A percentile compares a stretch with the other conserved stretches of the same genome.
phyloP scores from a whole-genome alignment of 2,113 vertebrate species.

The Nycticorax nycticorax region DNA sequence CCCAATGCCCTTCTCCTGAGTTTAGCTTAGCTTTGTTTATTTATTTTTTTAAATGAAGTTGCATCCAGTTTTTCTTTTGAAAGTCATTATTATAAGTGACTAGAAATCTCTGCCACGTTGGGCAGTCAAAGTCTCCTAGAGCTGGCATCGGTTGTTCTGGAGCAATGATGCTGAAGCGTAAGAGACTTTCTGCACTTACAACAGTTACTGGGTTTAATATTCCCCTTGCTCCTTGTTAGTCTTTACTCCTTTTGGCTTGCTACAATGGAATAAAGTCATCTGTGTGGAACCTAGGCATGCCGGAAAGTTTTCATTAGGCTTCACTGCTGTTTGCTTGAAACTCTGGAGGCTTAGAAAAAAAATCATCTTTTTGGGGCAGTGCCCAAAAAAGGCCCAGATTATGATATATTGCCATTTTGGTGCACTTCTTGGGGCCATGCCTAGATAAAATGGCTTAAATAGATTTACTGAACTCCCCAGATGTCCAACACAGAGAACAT shows the following conservation, averaged over 20 bases:
- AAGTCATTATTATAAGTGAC: background rate
- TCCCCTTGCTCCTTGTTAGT: background rate
- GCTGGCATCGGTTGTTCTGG: background rate
- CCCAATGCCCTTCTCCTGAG: background rate
- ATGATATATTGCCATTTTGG: background rate
- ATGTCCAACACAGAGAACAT: accelerated
- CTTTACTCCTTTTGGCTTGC: conserved; percentile 28
- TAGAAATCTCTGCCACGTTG: background rate
- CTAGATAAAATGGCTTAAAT: background rate
- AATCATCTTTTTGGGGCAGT: background rate
- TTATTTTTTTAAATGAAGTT: background rate
- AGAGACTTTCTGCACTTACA: background rate
- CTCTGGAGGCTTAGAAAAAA: background rate
- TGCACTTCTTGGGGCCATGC: background rate
- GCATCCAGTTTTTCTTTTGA: background rate
- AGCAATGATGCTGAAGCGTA: background rate
- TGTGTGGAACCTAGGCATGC: background rate
- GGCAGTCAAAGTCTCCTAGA: background rate
- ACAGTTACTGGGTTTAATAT: background rate
- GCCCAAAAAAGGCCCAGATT: background rate
- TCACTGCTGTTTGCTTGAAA: background rate
- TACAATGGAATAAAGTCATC: conserved; percentile 18
- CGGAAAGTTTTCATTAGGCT: background rate
- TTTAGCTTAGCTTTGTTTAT: background rate
- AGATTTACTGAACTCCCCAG: background rate